phyloP scores from a whole-genome alignment of 2,113 vertebrate genomes.

The Channa maculata region DNA sequence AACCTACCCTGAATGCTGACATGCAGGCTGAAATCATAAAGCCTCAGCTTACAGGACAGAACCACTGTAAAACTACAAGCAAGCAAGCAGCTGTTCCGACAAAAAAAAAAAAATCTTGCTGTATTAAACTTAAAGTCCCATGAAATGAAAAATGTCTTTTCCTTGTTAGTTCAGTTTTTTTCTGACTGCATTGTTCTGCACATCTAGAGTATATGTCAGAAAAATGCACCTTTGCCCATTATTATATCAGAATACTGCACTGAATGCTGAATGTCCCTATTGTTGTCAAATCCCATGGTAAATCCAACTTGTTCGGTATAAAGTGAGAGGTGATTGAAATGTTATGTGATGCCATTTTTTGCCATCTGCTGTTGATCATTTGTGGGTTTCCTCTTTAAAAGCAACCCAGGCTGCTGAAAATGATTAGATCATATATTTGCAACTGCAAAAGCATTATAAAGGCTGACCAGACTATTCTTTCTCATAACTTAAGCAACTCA shows the following conservation, averaged over 20 bases:
- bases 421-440: no score
- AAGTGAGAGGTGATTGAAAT: background rate
- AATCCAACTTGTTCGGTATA: background rate
- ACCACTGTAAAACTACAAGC: constrained; percentile 28
- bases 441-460: no score
- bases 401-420: no score
- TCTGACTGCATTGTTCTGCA: constrained; percentile 2
- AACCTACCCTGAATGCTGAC: constrained; percentile 36
- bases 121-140: constrained; percentile 58
- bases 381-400: no score
- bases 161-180: constrained; percentile 6
- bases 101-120: constrained; percentile 18
- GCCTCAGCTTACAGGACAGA: constrained; percentile 26
- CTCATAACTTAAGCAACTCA: no score
- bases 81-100: constrained; percentile 31
- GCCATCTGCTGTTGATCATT: no score
- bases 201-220: background rate
- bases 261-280: background rate
- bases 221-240: background rate
- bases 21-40: constrained; percentile 42
- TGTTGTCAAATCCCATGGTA: background rate
- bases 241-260: background rate
- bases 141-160: constrained; percentile 53
- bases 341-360: no score
- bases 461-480: no score